Evolutionary conservation across 2,888 invertebrate species (phyloP), one percentile per base, ranked within the genome.

Genomic region (Machimus atricapillus): DNA sequence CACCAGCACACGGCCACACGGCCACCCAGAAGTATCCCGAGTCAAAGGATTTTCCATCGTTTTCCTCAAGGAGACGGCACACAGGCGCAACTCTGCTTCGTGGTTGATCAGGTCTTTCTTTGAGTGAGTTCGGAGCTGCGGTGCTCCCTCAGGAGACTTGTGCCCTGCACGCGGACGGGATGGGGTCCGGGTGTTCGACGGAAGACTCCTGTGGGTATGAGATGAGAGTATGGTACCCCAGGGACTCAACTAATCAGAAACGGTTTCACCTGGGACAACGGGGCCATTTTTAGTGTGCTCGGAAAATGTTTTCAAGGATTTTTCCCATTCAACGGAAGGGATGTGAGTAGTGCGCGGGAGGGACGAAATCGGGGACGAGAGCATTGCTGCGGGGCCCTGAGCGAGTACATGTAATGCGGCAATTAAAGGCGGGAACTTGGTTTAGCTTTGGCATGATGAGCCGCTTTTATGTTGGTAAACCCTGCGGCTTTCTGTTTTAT

Each of bases 191-290:
- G 40, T 83, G 52, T 73, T 58, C 43, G 83, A 66, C 66, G 83
- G 40, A 66, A 16, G 31, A 40, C 23, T 37, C 40, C 37, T 83
- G 83, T 73, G 83, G 58, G 83, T 73, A 37, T 83, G 86, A 83
- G 86, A 90, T 90, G 92, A 91, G 91, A 91, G 91, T 92, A 92
- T 92, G 92, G 91, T 90, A 90, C 92, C 90, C 92, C 88, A 88
- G 92, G 91, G 92, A 90, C 90, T 91, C 90, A 91, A 92, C 92
- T 92, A 92, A 92, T 92, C 92, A 92, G 92, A 92, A 92, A 92
- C 91, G 91, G 91, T 90, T 90, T 90, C 92, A 91, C 90, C 91
- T 91, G 91, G 92, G 92, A 91, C 90, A 87, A 89, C 78, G 43
- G 77, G 83, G 87, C 76, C 85, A 79, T 86, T 86, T 86, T 86